These are phyloP conservation scores for Athalia cordata DNA, from an alignment of 2,888 invertebrate species.

Conservation along the genomic window DNA sequence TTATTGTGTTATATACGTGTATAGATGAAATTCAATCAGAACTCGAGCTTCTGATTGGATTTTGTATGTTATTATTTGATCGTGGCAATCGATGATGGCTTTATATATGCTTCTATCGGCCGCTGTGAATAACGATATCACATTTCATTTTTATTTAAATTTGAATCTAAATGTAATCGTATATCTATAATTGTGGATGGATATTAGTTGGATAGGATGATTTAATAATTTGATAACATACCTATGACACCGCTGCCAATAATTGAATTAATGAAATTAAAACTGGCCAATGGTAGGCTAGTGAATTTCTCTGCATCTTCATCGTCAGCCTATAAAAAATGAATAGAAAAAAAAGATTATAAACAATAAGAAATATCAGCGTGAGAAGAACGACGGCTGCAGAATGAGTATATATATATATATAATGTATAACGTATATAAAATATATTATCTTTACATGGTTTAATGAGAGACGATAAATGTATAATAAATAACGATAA, in stretches of 20 bases:
- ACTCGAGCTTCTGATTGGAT: no score
- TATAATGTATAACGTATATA: no score
- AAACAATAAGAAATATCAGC: constrained; percentile 16
- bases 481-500: constrained; percentile 10
- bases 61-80: no score
- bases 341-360: background rate
- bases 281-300: constrained; percentile 85
- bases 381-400: constrained; percentile 21
- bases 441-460: background rate
- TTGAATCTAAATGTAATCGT: no score
- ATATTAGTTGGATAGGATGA: background rate
- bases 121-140: no score
- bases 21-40: no score
- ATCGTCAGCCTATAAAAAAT: constrained; percentile 69
- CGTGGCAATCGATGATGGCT: no score
- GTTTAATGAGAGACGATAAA: constrained; percentile 8
- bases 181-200: background rate
- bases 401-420: no score
- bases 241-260: constrained; percentile 92
- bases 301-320: constrained; percentile 78
- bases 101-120: no score
- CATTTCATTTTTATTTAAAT: no score
- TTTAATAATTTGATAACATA: constrained; percentile 64
- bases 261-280: constrained; percentile 92
- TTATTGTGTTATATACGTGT: no score